These are phyloP conservation scores for Chionoecetes opilio DNA, from an alignment of 1,140 invertebrate species.

Conservation along the genomic window DNA sequence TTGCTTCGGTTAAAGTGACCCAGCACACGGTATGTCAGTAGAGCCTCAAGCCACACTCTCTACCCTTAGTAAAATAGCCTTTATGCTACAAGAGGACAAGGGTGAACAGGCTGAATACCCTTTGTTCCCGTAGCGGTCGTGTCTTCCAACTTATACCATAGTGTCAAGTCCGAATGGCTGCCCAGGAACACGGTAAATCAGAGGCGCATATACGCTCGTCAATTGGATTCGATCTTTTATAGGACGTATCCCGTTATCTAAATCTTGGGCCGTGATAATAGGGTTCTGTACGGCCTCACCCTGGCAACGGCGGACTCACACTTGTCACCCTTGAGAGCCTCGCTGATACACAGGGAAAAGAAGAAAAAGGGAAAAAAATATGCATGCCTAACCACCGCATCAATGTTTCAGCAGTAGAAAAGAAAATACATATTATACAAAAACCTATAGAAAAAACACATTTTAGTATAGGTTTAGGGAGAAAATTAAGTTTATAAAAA, in stretches of 20 bases:
- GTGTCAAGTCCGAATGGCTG: slow-evolving; percentile 76
- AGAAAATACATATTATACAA: background rate
- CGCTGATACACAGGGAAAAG: background rate
- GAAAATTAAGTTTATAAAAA: no score
- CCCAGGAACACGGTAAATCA: slow-evolving; percentile 71
- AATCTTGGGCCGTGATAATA: slow-evolving; percentile 34
- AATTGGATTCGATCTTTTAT: slow-evolving; percentile 70
- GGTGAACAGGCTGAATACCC: background rate
- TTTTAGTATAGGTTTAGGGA: no score
- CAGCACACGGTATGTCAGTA: slow-evolving; percentile 58
- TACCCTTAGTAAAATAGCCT: background rate
- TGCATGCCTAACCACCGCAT: background rate
- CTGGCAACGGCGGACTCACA: background rate
- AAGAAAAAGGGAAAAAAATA: no score
- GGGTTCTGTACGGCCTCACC: slow-evolving; percentile 28
- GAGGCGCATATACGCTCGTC: slow-evolving; percentile 71
- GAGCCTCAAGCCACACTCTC: slow-evolving; percentile 39
- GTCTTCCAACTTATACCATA: slow-evolving; percentile 53
- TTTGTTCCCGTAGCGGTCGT: background rate
- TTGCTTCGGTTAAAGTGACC: slow-evolving; percentile 77
- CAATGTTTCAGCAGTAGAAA: background rate
- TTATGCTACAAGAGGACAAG: background rate
- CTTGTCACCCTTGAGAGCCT: background rate
- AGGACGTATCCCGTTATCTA: slow-evolving; percentile 60
- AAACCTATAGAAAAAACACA: no score